A percentile compares a stretch with the other conserved stretches of the same genome.
Conservation (phyloP, 2,113 vertebrate genomes). For the Sander lucioperca region DNA sequence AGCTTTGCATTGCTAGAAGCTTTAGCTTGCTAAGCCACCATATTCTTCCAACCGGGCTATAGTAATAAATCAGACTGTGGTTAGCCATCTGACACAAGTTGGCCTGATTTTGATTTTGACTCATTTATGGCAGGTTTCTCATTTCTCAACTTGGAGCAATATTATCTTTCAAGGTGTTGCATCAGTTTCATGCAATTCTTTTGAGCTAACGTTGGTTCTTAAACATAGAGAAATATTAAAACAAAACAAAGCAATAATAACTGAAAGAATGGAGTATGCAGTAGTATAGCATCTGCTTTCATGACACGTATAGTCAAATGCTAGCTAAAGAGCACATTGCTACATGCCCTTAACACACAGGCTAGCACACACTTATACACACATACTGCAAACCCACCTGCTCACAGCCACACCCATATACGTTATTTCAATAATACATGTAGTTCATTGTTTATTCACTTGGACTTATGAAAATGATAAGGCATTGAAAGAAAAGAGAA, state of each 20-base stretch:
- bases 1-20: background rate
- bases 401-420: conserved; percentile 14
- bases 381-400: conserved; percentile 7
- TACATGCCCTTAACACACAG: background rate
- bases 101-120: conserved; percentile 58
- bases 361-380: background rate
- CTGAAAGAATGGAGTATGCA: background rate
- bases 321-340: background rate
- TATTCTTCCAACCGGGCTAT: background rate
- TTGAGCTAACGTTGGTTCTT: conserved; percentile 61
- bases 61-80: conserved; percentile 3
- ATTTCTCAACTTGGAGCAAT: conserved; percentile 61
- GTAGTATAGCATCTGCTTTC: background rate
- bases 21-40: conserved; percentile 29
- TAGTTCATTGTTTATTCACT: conserved; percentile 54
- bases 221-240: conserved; percentile 78
- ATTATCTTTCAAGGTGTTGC: conserved; percentile 79
- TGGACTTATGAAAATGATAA: conserved; percentile 53
- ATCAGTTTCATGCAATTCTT: conserved; percentile 71
- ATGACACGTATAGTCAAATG: background rate
- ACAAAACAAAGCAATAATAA: conserved; percentile 48
- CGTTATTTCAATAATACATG: conserved; percentile 52
- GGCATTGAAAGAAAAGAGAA: conserved; percentile 25
- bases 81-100: conserved; percentile 46
- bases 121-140: conserved; percentile 66